Evolutionary conservation across 2,113 vertebrate species (phyloP).

Genomic region (Hippocampus zosterae): DNA sequence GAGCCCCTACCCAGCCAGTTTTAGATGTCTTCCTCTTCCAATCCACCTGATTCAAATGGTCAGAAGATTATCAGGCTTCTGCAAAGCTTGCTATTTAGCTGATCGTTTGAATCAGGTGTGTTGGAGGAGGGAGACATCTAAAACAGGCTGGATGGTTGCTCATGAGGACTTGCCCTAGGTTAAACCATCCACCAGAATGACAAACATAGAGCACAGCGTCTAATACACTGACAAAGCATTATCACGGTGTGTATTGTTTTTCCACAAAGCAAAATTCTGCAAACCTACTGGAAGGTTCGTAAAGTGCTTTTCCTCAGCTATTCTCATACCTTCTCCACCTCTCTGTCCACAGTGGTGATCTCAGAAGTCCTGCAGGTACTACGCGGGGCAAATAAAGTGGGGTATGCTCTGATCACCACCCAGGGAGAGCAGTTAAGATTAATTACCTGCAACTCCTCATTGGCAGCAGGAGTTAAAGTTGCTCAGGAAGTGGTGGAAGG

Average conservation of each 20-base stretch:
- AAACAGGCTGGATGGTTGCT: too few relatives aligned
- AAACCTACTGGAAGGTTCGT: not conserved
- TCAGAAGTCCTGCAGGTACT: conserved; percentile 70
- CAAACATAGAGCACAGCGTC: not conserved
- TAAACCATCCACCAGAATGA: not conserved
- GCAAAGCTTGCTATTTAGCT: too few relatives aligned
- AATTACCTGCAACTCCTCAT: conserved; percentile 63
- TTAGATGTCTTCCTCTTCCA: too few relatives aligned
- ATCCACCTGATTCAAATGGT: too few relatives aligned
- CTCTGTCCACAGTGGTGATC: conserved; percentile 48
- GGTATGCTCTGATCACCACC: conserved; percentile 59
- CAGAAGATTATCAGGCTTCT: too few relatives aligned
- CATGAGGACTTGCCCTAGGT: conserved; percentile 18
- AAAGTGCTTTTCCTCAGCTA: not conserved
- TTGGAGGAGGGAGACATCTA: too few relatives aligned
- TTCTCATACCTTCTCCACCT: not conserved
- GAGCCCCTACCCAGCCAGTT: too few relatives aligned
- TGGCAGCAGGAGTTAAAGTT: conserved; percentile 60
- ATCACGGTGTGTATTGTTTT: not conserved
- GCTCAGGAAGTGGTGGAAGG: conserved; percentile 58
- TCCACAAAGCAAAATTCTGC: not conserved
- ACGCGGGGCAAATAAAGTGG: conserved; percentile 72
- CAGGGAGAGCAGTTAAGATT: conserved; percentile 72
- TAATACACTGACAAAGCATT: not conserved
- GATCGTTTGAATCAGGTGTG: too few relatives aligned